These are phyloP conservation scores for Calonectris borealis DNA, from an alignment of 2,113 vertebrate species.

Conservation along the genomic window DNA sequence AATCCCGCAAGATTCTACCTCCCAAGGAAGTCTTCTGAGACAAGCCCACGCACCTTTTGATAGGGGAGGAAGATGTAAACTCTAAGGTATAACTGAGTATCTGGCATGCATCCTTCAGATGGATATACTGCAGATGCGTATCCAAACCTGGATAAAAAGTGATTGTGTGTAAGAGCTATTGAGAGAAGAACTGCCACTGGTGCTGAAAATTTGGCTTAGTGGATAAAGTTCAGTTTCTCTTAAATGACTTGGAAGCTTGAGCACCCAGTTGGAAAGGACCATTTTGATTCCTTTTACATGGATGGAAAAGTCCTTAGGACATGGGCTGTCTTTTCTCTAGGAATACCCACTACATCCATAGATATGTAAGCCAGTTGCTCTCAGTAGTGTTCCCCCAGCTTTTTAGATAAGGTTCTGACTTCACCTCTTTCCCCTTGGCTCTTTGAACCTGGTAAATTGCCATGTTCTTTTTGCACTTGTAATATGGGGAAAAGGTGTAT, in stretches of 20 bases:
- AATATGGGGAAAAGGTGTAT: background rate
- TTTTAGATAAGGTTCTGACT: background rate
- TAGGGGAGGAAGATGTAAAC: background rate
- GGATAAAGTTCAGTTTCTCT: background rate
- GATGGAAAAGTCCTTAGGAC: background rate
- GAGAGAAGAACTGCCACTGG: background rate
- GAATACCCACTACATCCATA: background rate
- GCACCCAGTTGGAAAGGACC: background rate
- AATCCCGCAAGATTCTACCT: background rate
- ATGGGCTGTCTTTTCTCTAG: background rate
- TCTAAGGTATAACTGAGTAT: background rate
- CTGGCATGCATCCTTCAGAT: background rate
- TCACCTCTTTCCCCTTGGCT: background rate
- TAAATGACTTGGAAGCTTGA: background rate
- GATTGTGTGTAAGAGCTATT: background rate
- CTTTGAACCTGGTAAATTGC: background rate
- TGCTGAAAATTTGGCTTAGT: background rate
- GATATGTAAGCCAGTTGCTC: background rate
- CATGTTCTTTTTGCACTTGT: background rate
- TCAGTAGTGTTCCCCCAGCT: background rate
- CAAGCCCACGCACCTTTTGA: background rate
- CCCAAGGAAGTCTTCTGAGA: background rate
- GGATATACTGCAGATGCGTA: background rate
- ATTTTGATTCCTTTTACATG: background rate
- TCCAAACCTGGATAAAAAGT: background rate